Conservation (phyloP, 2,888 invertebrate species). For the Desoria tigrina region DNA sequence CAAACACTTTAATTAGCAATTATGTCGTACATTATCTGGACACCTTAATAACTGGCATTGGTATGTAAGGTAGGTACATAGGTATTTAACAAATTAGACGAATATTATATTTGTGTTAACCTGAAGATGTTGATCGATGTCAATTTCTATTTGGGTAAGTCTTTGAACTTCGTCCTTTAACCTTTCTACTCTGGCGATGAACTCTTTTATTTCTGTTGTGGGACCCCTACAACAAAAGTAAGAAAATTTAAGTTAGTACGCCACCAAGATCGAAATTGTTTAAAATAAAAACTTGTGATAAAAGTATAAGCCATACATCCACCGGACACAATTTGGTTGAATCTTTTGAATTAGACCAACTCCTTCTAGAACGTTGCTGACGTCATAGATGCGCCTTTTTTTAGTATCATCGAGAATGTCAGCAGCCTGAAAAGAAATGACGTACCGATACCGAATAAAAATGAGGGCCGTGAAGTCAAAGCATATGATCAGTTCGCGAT, state of each 20-base stretch:
- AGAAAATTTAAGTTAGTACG: neutral
- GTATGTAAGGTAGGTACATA: neutral
- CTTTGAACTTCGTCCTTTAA: conserved; percentile 75
- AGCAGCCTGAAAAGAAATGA: conserved; percentile 68
- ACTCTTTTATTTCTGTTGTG: conserved; percentile 73
- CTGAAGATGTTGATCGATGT: conserved; percentile 68
- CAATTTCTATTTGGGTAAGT: conserved; percentile 74
- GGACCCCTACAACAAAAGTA: conserved; percentile 67
- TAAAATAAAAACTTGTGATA: neutral
- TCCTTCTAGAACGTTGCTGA: conserved; percentile 90
- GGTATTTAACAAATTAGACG: neutral
- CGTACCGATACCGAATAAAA: neutral
- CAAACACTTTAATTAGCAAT: too few relatives aligned
- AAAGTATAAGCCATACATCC: conserved; percentile 72
- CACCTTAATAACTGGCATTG: neutral
- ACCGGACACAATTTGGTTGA: conserved; percentile 90
- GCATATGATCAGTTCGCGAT: too few relatives aligned
- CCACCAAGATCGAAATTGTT: neutral
- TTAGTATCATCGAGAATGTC: conserved; percentile 84
- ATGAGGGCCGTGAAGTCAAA: neutral
- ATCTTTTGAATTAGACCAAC: conserved; percentile 90
- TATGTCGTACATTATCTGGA: neutral
- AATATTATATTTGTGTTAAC: conserved; percentile 39
- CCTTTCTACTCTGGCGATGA: conserved; percentile 69
- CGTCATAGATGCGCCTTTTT: conserved; percentile 88